Evolutionary conservation across 2,113 vertebrate genomes (phyloP).

Genomic region (Falco punctatus): DNA sequence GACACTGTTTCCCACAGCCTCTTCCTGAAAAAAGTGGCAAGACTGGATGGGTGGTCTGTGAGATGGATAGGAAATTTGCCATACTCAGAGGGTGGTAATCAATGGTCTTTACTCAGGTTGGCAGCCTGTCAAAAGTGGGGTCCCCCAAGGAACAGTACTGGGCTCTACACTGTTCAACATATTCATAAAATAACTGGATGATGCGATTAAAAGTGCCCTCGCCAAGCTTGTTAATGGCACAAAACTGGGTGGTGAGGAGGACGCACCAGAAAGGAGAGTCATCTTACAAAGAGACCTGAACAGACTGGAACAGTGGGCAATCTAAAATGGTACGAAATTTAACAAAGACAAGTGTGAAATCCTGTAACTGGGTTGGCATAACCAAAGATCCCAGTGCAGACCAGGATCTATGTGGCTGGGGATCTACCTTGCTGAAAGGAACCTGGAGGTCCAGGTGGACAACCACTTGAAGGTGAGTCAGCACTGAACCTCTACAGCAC

Average conservation of each 20-base stretch:
- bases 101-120: not conserved
- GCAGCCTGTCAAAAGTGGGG: not conserved
- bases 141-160: too few relatives aligned
- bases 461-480: not conserved
- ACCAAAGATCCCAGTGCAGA: not conserved
- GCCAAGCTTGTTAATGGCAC: too few relatives aligned
- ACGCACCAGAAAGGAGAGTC: too few relatives aligned
- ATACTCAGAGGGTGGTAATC: not conserved
- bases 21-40: not conserved
- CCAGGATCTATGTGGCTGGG: not conserved
- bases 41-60: not conserved
- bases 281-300: too few relatives aligned
- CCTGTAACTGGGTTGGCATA: not conserved
- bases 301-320: too few relatives aligned
- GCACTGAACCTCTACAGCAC: not conserved
- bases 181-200: not conserved
- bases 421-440: not conserved
- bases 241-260: too few relatives aligned
- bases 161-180: not conserved
- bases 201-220: too few relatives aligned
- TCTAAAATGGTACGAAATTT: too few relatives aligned
- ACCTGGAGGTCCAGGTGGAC: not conserved
- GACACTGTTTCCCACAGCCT: not conserved
- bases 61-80: not conserved
- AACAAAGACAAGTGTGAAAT: too few relatives aligned